These are phyloP conservation scores for Gasterosteus nipponicus DNA, from an alignment of 2,113 vertebrate species.

Conservation along the genomic window DNA sequence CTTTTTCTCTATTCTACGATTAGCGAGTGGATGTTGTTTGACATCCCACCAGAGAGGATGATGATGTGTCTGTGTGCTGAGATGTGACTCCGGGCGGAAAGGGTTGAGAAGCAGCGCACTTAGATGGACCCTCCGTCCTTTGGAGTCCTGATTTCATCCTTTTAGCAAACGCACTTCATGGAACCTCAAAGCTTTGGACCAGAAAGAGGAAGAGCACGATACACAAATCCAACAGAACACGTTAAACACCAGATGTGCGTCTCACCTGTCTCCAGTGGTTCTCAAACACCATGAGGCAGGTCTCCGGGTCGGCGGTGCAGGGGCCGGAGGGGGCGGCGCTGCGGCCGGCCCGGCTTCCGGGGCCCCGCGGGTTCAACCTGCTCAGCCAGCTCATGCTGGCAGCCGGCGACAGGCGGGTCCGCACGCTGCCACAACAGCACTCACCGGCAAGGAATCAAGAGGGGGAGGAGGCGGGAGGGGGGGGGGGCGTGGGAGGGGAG, in stretches of 20 bases:
- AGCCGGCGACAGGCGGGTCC: slow-evolving; percentile 30
- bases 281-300: slow-evolving; percentile 97
- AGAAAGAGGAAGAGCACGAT: neutral
- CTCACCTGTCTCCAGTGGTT: slow-evolving; percentile 97
- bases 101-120: neutral
- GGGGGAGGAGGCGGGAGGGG: neutral
- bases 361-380: slow-evolving; percentile 88
- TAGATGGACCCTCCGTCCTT: neutral
- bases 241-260: neutral
- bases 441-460: neutral
- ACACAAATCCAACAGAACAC: neutral
- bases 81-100: neutral
- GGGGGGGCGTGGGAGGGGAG: slow-evolving; percentile 4
- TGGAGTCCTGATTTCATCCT: neutral
- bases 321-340: slow-evolving; percentile 82
- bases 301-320: slow-evolving; percentile 93
- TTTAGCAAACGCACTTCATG: too few species aligned
- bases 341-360: slow-evolving; percentile 81
- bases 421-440: slow-evolving; percentile 13
- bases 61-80: neutral
- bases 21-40: neutral
- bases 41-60: neutral
- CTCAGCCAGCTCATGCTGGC: slow-evolving; percentile 96
- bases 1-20: too few species aligned
- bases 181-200: neutral